phyloP scores from a whole-genome alignment of 2,888 invertebrate species.

The Stictocephala bisonia region DNA sequence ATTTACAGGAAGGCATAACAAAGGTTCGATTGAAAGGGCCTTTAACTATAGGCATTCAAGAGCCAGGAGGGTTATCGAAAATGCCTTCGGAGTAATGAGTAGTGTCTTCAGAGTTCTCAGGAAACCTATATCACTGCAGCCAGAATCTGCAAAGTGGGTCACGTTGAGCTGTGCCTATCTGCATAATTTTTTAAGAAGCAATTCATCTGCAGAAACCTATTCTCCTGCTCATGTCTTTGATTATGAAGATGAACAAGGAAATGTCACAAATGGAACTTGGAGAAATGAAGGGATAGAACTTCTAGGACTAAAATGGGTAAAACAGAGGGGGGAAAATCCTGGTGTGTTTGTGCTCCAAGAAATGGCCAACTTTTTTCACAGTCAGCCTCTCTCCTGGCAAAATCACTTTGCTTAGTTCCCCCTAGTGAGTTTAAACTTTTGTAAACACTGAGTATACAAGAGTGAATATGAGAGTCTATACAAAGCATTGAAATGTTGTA shows the following conservation, averaged over 20 bases:
- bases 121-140: constrained; percentile 27
- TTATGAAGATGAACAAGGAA: constrained; percentile 8
- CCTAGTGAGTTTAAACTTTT: not conserved
- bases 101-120: constrained; percentile 6
- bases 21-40: not conserved
- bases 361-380: not conserved
- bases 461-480: no score
- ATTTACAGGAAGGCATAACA: not conserved
- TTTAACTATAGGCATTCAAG: constrained; percentile 43
- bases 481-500: no score
- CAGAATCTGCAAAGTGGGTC: not conserved
- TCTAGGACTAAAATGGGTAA: not conserved
- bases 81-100: constrained; percentile 35
- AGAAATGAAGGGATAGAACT: constrained; percentile 11
- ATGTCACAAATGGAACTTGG: constrained; percentile 4
- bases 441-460: no score
- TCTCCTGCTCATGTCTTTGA: constrained; percentile 1
- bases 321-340: constrained; percentile 2
- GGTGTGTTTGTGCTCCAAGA: not conserved
- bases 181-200: constrained; percentile 22
- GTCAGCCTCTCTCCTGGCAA: not conserved
- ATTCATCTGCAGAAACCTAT: constrained; percentile 6
- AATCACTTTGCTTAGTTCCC: not conserved
- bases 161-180: constrained; percentile 14
- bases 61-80: constrained; percentile 35